phyloP scores from a whole-genome alignment of 2,797 vertebrate genomes.

The Coluber constrictor region DNA sequence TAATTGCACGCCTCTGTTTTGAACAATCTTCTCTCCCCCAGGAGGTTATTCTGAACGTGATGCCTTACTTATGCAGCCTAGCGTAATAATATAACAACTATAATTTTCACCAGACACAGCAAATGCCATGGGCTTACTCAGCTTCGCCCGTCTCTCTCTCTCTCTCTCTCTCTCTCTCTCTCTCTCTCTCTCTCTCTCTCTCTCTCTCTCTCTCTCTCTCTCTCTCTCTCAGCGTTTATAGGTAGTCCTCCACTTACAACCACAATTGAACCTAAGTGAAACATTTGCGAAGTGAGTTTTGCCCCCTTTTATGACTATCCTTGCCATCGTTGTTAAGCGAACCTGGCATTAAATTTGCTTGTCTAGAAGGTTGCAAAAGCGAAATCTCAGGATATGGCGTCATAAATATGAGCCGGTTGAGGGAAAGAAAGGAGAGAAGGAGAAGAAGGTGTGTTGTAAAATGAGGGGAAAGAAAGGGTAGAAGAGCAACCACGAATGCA shows the following conservation, averaged over 20 bases:
- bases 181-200: too few relatives aligned
- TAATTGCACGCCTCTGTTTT: slow-evolving; percentile 21
- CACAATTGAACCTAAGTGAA: background rate
- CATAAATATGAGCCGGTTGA: background rate
- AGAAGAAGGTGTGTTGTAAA: too few relatives aligned
- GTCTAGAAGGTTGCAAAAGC: background rate
- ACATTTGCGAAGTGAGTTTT: background rate
- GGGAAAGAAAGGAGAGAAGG: too few relatives aligned
- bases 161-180: too few relatives aligned
- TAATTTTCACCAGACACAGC: slow-evolving; percentile 2
- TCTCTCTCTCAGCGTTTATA: background rate
- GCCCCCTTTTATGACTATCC: background rate
- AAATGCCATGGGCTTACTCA: background rate
- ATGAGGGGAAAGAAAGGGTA: too few relatives aligned
- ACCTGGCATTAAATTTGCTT: background rate
- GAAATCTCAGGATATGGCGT: background rate
- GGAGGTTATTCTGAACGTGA: background rate
- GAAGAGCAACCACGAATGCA: too few relatives aligned
- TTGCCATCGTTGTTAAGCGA: background rate
- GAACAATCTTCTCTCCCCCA: background rate
- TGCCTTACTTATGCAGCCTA: background rate
- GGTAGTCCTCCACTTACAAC: background rate
- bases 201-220: too few relatives aligned
- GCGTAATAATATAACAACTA: background rate
- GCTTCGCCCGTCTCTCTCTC: background rate